A percentile compares a stretch with the other conserved stretches of the same genome.
Conservation (phyloP, 2,797 vertebrate species). For the Clarias platycephalus region DNA sequence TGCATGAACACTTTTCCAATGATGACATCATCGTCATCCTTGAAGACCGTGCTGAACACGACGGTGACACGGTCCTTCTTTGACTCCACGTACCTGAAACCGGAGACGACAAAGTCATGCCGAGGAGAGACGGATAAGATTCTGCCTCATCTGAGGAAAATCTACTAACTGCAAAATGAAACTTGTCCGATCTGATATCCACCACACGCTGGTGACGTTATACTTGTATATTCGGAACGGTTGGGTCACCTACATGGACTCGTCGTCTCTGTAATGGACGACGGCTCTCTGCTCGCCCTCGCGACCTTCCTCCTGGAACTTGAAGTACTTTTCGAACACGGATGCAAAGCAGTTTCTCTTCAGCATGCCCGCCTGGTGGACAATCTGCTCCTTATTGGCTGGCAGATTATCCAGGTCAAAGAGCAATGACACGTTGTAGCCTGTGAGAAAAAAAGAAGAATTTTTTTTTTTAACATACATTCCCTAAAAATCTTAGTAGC, state of each 20-base stretch:
- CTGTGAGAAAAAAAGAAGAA: conserved; percentile 64
- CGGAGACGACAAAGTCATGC: background rate
- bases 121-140: background rate
- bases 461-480: background rate
- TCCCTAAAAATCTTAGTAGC: background rate
- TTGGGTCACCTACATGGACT: conserved; percentile 85
- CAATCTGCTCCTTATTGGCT: conserved; percentile 83
- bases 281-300: conserved; percentile 94
- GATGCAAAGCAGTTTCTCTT: conserved; percentile 99
- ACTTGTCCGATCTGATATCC: background rate
- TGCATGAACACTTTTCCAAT: conserved; percentile 99
- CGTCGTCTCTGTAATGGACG: conserved; percentile 97
- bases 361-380: conserved; percentile 97
- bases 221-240: background rate
- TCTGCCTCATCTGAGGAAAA: background rate
- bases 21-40: conserved; percentile 97
- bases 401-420: conserved; percentile 93
- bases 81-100: conserved; percentile 90
- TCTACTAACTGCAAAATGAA: too few species aligned
- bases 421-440: conserved; percentile 96
- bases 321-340: conserved; percentile 98
- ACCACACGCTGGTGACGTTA: background rate
- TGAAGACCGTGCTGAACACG: conserved; percentile 99
- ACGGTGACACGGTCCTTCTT: conserved; percentile 98
- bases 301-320: conserved; percentile 95